These are phyloP conservation scores for Terrapene triunguis DNA, from an alignment of 2,113 vertebrate species.

Conservation along the genomic window DNA sequence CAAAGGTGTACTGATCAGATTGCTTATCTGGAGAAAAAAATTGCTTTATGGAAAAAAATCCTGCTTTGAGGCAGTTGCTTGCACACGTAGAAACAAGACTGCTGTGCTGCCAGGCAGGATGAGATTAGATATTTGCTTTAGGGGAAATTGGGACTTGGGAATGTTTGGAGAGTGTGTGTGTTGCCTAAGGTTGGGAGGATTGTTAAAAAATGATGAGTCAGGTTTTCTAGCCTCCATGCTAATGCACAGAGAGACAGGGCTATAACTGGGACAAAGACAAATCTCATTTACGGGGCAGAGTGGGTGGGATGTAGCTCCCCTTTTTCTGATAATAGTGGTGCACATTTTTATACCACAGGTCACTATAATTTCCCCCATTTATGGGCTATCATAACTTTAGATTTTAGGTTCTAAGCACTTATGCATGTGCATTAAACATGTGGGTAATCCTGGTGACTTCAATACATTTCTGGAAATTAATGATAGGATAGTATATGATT, in stretches of 20 bases:
- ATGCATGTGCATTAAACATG: neutral
- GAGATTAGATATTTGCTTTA: neutral
- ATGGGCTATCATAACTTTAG: neutral
- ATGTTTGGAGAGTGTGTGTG: neutral
- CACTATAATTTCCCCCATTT: neutral
- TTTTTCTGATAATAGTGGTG: neutral
- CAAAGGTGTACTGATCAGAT: neutral
- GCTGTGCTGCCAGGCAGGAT: constrained; percentile 28
- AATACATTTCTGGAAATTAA: neutral
- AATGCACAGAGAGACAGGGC: constrained; percentile 43
- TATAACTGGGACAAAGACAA: constrained; percentile 48
- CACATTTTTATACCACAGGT: neutral
- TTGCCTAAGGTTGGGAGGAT: constrained; percentile 24
- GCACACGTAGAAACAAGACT: neutral
- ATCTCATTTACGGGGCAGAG: constrained; percentile 16
- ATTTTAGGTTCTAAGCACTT: neutral
- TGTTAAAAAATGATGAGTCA: constrained; percentile 66
- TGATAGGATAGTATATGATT: neutral
- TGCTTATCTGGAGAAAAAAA: neutral
- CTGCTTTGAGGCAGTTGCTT: neutral
- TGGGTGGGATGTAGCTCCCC: neutral
- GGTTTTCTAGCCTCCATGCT: constrained; percentile 56
- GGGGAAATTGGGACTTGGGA: constrained; percentile 20
- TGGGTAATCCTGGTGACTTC: neutral
- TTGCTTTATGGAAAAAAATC: neutral